Base-by-base conservation (phyloP, 2,113 vertebrate genomes). In the Nothocercus nigrocapillus region DNA sequence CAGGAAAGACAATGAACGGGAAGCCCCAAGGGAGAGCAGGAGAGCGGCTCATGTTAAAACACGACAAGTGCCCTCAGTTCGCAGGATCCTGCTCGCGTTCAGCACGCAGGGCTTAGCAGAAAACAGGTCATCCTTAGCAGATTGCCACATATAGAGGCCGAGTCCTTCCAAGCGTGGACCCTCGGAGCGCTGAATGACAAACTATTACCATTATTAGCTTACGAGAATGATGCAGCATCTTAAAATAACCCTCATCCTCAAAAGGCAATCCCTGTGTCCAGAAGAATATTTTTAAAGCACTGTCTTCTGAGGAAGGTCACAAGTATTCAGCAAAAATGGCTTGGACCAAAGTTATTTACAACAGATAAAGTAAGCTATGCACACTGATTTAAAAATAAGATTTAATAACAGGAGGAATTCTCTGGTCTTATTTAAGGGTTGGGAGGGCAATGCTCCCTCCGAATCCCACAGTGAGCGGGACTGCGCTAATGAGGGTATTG, bases 331-430 rank as follows among this genome's bases (percentile, higher is more conserved):
- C 63, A 18, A 80, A 89, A 93, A 51, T 51, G 27, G 17, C 2
- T 2, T 5, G 49, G 53, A 40, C 38, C 3, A 3, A 36, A 75
- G n/a, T 72, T 89, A 79, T 82, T 94, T 95, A 84, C 64, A 89
- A 74, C 70, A 82, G 47, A 30, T 28, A 69, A 75, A 93, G 76
- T 15, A 78, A 89, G 73, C 77, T 56, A 53, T 2, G 7, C 56
- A 88, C 34, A 10, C 22, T 2, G 13, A 82, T 86, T 68, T n/a
- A 90, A 93, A 96, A 84, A 84, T 66, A 91, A 93, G 70, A 84
- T 90, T 82, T 95, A 96, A 95, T 94, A 96, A 92, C 68, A 84
- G 54, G 83, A 92, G 81, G 80, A 92, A 92, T 93, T 93, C 83
- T 93, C 73, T 69, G 9, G 0, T 90, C 88, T 90, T 61, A 84